A percentile compares a stretch with the other conserved stretches of the same genome.
These are phyloP conservation scores for Prochilodus magdalenae DNA, from an alignment of 2,113 vertebrate genomes.

Conservation along the genomic window DNA sequence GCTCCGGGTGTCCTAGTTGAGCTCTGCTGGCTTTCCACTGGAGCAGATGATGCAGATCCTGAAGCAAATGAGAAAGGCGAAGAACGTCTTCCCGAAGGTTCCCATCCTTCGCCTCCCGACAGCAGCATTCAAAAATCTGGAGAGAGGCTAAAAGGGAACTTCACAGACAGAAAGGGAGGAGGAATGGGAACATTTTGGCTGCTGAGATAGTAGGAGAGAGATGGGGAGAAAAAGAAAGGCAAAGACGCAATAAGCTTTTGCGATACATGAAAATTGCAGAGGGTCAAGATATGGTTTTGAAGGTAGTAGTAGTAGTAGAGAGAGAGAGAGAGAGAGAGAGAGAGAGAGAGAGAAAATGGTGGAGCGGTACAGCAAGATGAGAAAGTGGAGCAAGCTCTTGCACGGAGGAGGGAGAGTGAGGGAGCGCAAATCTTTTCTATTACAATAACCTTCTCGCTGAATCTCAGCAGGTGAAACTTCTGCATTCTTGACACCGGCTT, in stretches of 20 bases:
- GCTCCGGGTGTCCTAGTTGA: slow-evolving; percentile 17
- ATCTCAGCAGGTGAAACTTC: slow-evolving; percentile 66
- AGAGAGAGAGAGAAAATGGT: slow-evolving; percentile 52
- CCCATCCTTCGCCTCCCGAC: slow-evolving; percentile 28
- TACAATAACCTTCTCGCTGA: slow-evolving; percentile 72
- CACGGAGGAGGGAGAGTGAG: slow-evolving; percentile 62
- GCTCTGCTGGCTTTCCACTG: slow-evolving; percentile 8
- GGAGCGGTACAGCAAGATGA: slow-evolving; percentile 48
- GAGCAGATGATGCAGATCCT: background rate
- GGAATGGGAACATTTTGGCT: slow-evolving; percentile 35
- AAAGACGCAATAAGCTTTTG: slow-evolving; percentile 49
- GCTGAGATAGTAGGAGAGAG: slow-evolving; percentile 29
- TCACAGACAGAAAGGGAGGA: background rate
- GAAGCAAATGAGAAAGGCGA: background rate
- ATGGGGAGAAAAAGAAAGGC: slow-evolving; percentile 57
- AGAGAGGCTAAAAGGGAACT: slow-evolving; percentile 45
- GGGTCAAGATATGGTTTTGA: slow-evolving; percentile 56
- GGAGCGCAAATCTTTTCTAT: slow-evolving; percentile 65
- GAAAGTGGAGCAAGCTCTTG: slow-evolving; percentile 35
- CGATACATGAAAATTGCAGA: slow-evolving; percentile 65
- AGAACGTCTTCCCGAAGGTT: background rate
- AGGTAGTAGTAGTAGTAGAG: slow-evolving; percentile 60
- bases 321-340: slow-evolving; percentile 54
- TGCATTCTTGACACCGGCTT: slow-evolving; percentile 72
- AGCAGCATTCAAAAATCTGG: background rate